Conservation (phyloP, 2,797 vertebrate genomes). For the Cossypha caffra region DNA sequence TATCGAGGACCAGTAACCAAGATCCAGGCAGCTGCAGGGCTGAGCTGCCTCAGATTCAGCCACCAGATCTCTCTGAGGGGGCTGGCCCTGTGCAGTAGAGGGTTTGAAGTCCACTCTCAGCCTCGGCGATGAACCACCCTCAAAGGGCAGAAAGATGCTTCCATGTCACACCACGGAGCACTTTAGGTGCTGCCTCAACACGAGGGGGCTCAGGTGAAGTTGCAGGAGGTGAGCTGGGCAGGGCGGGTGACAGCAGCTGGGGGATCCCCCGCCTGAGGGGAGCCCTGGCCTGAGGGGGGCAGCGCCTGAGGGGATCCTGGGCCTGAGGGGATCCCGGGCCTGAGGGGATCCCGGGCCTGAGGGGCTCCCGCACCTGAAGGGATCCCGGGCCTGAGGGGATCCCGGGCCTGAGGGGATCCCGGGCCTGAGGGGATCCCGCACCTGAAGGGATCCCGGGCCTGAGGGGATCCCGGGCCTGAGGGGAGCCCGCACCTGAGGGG, state of each 20-base stretch:
- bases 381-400: fast-evolving
- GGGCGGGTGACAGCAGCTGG: fast-evolving
- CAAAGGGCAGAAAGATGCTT: not conserved
- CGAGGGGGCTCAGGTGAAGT: fast-evolving
- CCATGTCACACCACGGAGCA: not conserved
- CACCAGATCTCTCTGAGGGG: not conserved
- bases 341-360: fast-evolving
- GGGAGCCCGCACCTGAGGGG: too few species aligned
- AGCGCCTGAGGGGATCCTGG: not conserved
- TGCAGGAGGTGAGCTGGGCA: fast-evolving
- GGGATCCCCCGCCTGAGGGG: not conserved
- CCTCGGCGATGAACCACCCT: not conserved
- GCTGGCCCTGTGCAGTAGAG: fast-evolving
- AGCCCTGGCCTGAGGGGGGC: not conserved
- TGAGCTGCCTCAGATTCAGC: not conserved
- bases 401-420: not conserved
- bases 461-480: not conserved
- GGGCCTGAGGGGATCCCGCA: too few species aligned
- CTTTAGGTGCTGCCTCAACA: not conserved
- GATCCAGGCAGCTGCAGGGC: not conserved
- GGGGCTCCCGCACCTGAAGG: fast-evolving
- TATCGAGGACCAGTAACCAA: fast-evolving
- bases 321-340: too few species aligned
- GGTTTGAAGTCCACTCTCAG: not conserved
- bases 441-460: not conserved